Base-by-base conservation (phyloP, 2,113 vertebrate species). In the Glareola pratincola region DNA sequence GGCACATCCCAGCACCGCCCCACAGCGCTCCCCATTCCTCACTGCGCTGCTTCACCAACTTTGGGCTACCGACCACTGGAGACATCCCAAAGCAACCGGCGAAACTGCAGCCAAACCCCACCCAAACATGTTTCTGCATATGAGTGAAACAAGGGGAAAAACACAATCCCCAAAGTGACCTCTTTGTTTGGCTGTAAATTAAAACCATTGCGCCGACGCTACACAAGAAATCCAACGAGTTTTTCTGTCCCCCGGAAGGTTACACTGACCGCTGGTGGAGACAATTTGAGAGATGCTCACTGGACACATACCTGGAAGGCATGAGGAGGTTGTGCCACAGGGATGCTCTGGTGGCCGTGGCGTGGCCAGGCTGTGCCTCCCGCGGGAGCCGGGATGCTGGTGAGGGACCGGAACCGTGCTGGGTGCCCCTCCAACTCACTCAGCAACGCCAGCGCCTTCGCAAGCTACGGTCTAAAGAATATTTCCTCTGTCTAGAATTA, bases 301-400 rank as follows among this genome's bases (percentile, higher is more conserved):
- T 32, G 19, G 47, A 47, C 29, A 36, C 11, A 6, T 10, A 34
- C 50, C 43, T 59, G 37, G 51, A 17, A 57, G 71, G 29, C 0
- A 1, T 11, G 60, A 23, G 23, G 63, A 71, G 43, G 50, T 15
- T 57, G 26, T 43, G 17, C 92, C 4, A 13, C 30, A 18, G 30
- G 37, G 66, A 60, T 51, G 39, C 32, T 63, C 26, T 0, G 15
- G 8, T 22, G 34, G 47, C 36, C 7, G 5, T 2, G 10, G 77
- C 3, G 1, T 22, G 60, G 22, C 48, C 1, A 1, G 37, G 14
- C 66, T 48, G 60, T 47, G 21, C 29, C 71, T 86, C 64, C 54
- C 15, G 0, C 1, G 4, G 64, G 48, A 84, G 24, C 41, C 1
- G 0, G 59, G 20, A 66, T 18, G 30, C 29, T 0, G 3, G 54